Conservation (phyloP, 1,140 invertebrate species). For the Palaemon carinicauda region DNA sequence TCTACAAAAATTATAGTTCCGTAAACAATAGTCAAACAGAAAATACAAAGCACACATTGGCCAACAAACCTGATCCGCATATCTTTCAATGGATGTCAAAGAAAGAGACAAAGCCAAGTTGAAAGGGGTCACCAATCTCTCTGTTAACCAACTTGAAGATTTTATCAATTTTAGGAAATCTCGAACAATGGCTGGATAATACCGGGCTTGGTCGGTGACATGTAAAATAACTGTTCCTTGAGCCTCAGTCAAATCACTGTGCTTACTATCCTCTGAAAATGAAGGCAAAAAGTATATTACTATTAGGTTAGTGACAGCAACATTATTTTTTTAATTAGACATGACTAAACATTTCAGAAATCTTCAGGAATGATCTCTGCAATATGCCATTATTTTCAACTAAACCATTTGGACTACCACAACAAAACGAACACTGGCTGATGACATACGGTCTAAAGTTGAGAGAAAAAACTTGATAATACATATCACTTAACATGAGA, state of each 20-base stretch:
- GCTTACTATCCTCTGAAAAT: constrained; percentile 20
- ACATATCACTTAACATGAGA: too few relatives aligned
- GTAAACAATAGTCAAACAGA: background rate
- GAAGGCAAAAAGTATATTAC: background rate
- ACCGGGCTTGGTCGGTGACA: constrained; percentile 53
- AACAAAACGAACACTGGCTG: too few relatives aligned
- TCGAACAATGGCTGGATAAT: constrained; percentile 42
- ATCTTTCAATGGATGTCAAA: constrained; percentile 53
- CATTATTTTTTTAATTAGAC: too few relatives aligned
- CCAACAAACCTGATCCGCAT: constrained; percentile 46
- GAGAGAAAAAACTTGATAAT: too few relatives aligned
- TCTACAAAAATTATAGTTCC: background rate
- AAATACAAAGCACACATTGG: background rate
- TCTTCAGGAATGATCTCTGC: too few relatives aligned
- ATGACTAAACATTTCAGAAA: too few relatives aligned
- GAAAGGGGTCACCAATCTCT: constrained; percentile 54
- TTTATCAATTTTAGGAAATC: constrained; percentile 55
- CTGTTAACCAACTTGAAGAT: constrained; percentile 45
- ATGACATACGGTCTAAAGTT: too few relatives aligned
- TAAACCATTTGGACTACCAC: too few relatives aligned
- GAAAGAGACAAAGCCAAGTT: constrained; percentile 57
- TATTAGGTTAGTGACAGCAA: too few relatives aligned
- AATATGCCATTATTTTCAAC: too few relatives aligned
- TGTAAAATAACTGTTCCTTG: constrained; percentile 58
- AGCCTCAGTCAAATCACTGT: constrained; percentile 49